Evolutionary conservation across 2,888 invertebrate species (phyloP).

Genomic region (Agrypnus murinus): DNA sequence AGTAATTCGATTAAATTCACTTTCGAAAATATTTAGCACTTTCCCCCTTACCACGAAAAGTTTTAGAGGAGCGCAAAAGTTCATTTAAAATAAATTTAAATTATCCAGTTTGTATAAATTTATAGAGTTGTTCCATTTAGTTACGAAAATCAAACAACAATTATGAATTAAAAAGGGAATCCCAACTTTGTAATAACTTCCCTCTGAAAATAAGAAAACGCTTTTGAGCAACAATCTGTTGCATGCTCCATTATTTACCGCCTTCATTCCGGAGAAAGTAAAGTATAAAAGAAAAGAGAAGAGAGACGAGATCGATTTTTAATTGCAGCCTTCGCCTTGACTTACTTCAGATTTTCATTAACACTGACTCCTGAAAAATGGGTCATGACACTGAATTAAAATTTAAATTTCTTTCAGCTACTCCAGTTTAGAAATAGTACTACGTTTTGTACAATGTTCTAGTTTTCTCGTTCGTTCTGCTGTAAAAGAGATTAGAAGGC

Average conservation of each 20-base stretch:
- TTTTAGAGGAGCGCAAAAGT: too few species aligned
- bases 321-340: slow-evolving; percentile 73
- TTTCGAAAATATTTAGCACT: too few species aligned
- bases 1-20: too few species aligned
- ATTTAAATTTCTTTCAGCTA: slow-evolving; percentile 46
- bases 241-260: slow-evolving; percentile 71
- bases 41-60: too few species aligned
- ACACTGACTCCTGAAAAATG: slow-evolving; percentile 58
- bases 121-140: slow-evolving; percentile 12
- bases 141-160: slow-evolving; percentile 40
- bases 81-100: too few species aligned
- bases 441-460: neutral
- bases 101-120: too few species aligned
- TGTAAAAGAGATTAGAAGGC: too few species aligned
- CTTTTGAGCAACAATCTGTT: slow-evolving; percentile 72
- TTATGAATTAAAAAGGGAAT: slow-evolving; percentile 42
- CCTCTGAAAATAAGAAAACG: slow-evolving; percentile 70
- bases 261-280: slow-evolving; percentile 59
- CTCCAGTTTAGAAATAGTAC: neutral
- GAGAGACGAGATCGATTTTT: slow-evolving; percentile 70
- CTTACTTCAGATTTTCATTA: slow-evolving; percentile 72
- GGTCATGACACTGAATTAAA: slow-evolving; percentile 55
- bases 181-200: slow-evolving; percentile 43
- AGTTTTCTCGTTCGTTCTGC: neutral
- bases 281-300: slow-evolving; percentile 62